Percentiles rank a stretch among this genome's conserved stretches.
Conservation (phyloP, 1,140 invertebrate genomes). For the Bursaphelenchus mucronatus region DNA sequence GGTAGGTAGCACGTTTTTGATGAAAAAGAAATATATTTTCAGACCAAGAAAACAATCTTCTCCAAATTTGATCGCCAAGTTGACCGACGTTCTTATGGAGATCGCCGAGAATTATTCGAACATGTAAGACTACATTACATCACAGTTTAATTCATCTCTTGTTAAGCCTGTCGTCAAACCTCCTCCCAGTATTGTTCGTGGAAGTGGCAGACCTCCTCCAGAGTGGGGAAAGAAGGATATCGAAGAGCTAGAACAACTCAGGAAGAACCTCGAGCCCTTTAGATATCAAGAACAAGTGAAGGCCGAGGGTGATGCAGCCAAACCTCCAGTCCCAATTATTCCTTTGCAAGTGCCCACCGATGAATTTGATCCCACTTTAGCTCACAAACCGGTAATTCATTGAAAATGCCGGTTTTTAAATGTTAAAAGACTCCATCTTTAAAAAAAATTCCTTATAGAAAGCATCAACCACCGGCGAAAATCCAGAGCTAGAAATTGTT, state of each 20-base stretch:
- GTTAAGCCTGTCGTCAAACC: conserved; percentile 29
- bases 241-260: conserved; percentile 51
- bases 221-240: conserved; percentile 53
- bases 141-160: background rate
- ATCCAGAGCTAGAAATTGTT: conserved; percentile 12
- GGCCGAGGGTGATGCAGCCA: conserved; percentile 61
- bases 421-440: background rate
- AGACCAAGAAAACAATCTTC: conserved; percentile 92
- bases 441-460: background rate
- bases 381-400: conserved; percentile 13
- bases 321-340: conserved; percentile 60
- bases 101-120: conserved; percentile 41
- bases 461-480: conserved; percentile 1
- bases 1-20: background rate
- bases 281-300: conserved; percentile 59
- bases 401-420: background rate
- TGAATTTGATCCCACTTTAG: conserved; percentile 18
- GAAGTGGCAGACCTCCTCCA: conserved; percentile 44
- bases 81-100: conserved; percentile 67
- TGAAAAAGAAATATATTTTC: conserved; percentile 9
- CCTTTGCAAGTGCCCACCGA: conserved; percentile 63
- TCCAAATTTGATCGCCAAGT: conserved; percentile 83
- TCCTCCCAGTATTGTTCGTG: conserved; percentile 33
- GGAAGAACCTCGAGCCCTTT: conserved; percentile 49
- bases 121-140: conserved; percentile 23